phyloP scores from a whole-genome alignment of 2,113 vertebrate genomes.

The Pteruthius melanotis region DNA sequence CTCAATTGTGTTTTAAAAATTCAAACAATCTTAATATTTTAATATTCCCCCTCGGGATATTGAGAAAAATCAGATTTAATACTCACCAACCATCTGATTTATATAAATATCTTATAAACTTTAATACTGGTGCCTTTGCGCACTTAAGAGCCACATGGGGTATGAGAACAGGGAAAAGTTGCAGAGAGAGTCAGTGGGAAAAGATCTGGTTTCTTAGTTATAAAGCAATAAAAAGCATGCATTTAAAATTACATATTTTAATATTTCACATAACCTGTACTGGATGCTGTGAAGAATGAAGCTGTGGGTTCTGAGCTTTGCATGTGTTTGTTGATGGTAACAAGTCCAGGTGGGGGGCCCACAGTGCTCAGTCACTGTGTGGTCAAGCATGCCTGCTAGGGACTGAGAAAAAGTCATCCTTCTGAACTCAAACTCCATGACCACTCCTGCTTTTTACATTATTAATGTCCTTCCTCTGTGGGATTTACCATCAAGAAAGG shows the following conservation, averaged over 20 bases:
- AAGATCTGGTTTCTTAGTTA: slow-evolving; percentile 62
- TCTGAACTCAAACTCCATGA: background rate
- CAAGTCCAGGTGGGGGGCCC: slow-evolving; percentile 19
- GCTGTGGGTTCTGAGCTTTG: background rate
- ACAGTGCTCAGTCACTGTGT: background rate
- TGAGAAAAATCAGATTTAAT: slow-evolving; percentile 56
- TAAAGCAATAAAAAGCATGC: slow-evolving; percentile 50
- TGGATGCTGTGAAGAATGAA: background rate
- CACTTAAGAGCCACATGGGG: slow-evolving; percentile 62
- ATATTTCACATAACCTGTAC: slow-evolving; percentile 20
- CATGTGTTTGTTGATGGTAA: background rate
- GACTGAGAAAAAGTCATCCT: background rate
- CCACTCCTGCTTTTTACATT: background rate
- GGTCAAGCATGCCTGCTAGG: background rate
- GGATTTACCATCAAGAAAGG: background rate
- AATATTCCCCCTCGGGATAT: slow-evolving; percentile 44
- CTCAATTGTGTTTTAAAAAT: slow-evolving; percentile 53
- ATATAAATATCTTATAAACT: slow-evolving; percentile 71
- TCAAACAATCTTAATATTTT: slow-evolving; percentile 59
- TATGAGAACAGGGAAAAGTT: slow-evolving; percentile 41
- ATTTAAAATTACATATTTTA: slow-evolving; percentile 69
- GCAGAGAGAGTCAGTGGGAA: slow-evolving; percentile 52
- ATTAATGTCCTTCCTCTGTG: background rate
- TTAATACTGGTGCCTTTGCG: slow-evolving; percentile 56
- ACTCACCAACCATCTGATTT: slow-evolving; percentile 62